phyloP scores from a whole-genome alignment of 2,797 vertebrate species.

The Mormyrus proboscirostris region DNA sequence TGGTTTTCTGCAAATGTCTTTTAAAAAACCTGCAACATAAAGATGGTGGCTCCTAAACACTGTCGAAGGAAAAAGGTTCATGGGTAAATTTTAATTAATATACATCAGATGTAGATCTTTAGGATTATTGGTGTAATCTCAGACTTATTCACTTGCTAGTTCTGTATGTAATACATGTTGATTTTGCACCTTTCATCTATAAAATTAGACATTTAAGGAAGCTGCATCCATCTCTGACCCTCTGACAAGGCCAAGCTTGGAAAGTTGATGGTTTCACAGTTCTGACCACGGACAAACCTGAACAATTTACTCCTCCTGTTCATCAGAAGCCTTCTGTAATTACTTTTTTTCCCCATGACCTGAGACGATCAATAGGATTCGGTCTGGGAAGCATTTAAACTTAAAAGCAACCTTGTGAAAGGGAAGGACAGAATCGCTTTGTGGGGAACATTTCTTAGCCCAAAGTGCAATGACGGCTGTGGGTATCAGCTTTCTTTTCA shows the following conservation, averaged over 20 bases:
- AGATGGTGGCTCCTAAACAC: background rate
- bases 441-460: background rate
- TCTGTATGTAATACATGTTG: background rate
- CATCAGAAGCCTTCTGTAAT: constrained; percentile 1
- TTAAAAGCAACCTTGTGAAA: constrained; percentile 11
- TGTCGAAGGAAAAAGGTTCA: background rate
- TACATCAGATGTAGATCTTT: background rate
- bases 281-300: background rate
- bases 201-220: background rate
- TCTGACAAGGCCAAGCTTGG: background rate
- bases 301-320: background rate
- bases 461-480: background rate
- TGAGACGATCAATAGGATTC: constrained; percentile 7
- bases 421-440: background rate
- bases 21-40: background rate
- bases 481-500: background rate
- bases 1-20: background rate
- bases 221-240: background rate
- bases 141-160: background rate
- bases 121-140: background rate
- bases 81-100: background rate
- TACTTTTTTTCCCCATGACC: background rate
- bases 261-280: background rate
- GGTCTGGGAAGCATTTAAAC: constrained; percentile 12
- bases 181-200: background rate